Conservation (phyloP, 2,888 invertebrate genomes). For the Plebejus anna region DNA sequence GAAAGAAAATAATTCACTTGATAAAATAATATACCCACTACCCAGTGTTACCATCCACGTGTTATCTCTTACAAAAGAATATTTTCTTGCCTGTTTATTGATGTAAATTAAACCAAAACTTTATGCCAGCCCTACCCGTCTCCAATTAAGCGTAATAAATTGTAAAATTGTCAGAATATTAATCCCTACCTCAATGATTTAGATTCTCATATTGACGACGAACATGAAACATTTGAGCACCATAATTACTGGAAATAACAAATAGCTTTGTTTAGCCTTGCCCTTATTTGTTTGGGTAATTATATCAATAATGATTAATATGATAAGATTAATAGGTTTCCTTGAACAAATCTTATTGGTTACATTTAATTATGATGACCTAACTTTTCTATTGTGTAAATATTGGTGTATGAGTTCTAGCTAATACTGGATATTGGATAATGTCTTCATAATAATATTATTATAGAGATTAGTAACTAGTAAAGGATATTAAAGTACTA, state of each 20-base stretch:
- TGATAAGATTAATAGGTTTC: neutral
- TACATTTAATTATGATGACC: too few species aligned
- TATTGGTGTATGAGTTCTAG: too few species aligned
- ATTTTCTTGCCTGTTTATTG: neutral
- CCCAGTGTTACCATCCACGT: too few species aligned
- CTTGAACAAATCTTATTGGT: too few species aligned
- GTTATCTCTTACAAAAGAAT: too few species aligned
- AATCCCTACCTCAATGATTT: conserved; percentile 8
- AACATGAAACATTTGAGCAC: conserved; percentile 19
- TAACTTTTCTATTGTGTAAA: too few species aligned
- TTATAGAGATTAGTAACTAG: too few species aligned
- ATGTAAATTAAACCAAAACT: neutral
- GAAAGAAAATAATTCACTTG: too few species aligned
- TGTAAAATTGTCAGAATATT: conserved; percentile 11
- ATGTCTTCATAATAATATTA: too few species aligned
- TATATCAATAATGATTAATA: neutral
- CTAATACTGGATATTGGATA: too few species aligned
- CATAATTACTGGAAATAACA: conserved; percentile 28
- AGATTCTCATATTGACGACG: conserved; percentile 7
- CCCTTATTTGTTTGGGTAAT: neutral
- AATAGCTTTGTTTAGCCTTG: neutral
- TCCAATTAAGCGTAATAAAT: conserved; percentile 23
- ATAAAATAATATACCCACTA: too few species aligned
- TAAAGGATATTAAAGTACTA: too few species aligned
- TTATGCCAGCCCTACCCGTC: neutral